Evolutionary conservation across 2,113 vertebrate genomes (phyloP), one percentile per base, ranked within the genome.

Genomic region (Chlamydotis undulata): DNA sequence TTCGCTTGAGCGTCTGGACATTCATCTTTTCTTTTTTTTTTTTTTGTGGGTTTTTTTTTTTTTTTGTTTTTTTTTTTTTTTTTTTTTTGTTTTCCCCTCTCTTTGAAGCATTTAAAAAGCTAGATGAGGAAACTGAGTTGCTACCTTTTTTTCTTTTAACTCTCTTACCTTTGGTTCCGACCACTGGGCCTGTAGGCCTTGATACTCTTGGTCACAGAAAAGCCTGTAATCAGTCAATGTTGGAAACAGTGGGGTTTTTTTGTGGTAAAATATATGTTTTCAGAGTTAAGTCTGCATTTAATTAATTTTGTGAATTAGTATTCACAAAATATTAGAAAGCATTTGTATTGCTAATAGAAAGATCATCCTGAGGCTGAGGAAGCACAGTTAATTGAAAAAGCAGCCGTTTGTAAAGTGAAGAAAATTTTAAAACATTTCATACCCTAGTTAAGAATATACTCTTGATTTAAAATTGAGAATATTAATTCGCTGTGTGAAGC

Each of bases 301-400:
- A 96, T 96, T 92, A 82, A 94, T 97, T 96, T 87, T 84, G 83
- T 73, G 89, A 91, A 94, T 96, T 84, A 94, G 70, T 85, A 92
- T 94, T 95, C 92, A 63, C 39, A 75, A 97, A 96, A 97, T 94
- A 94, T 85, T 89, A 67, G 16, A 79, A 90, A 83, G 95, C 81
- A 78, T 94, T 94, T 87, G 77, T 91, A 63, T 89, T 94, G 74
- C 94, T 95, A 92, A 96, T 96, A 95, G 94, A 96, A 96, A 92
- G 94, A 94, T 97, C 96, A 95, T 96, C 86, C 87, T 53, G 85
- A 95, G 90, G 93, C 89, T 92, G 92, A 84, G 83, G 89, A 96
- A 95, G 88, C 80, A 52, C 26, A 78, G 81, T 79, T 96, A 93
- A 96, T 95, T 97, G 96, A 95, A 92, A 94, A 94, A 89, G 77